These are phyloP conservation scores for Lordiphosa andalusiaca DNA, from an alignment of 2,888 invertebrate genomes.

Conservation along the genomic window DNA sequence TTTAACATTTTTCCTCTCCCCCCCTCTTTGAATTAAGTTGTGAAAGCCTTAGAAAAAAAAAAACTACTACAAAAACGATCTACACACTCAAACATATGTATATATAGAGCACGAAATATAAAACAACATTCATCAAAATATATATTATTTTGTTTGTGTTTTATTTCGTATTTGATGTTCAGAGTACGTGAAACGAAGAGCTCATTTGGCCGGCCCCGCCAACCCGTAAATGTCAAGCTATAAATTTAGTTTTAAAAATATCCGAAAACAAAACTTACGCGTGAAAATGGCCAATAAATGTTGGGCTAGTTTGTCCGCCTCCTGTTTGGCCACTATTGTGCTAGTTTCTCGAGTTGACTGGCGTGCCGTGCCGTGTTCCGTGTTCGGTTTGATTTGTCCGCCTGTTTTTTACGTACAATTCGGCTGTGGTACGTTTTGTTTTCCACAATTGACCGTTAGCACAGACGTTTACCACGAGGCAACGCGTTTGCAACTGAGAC, in stretches of 20 bases:
- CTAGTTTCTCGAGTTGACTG: slow-evolving; percentile 10
- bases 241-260: slow-evolving; percentile 39
- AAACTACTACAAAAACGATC: slow-evolving; percentile 23
- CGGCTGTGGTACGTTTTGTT: slow-evolving; percentile 11
- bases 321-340: slow-evolving; percentile 23
- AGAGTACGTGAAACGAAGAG: slow-evolving; percentile 36
- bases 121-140: slow-evolving; percentile 14
- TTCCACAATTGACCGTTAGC: slow-evolving; percentile 43
- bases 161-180: slow-evolving; percentile 29
- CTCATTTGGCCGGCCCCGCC: slow-evolving; percentile 20
- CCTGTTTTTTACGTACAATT: slow-evolving; percentile 20
- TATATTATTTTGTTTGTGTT: slow-evolving; percentile 27
- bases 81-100: not conserved
- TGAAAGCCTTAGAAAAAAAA: slow-evolving; percentile 28
- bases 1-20: slow-evolving; percentile 34
- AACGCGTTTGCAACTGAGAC: slow-evolving; percentile 70
- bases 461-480: slow-evolving; percentile 58
- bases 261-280: slow-evolving; percentile 49
- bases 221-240: slow-evolving; percentile 34
- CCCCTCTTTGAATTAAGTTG: slow-evolving; percentile 67
- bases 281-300: slow-evolving; percentile 52
- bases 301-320: slow-evolving; percentile 19
- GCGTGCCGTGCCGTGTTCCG: slow-evolving; percentile 20
- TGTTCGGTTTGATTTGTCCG: slow-evolving; percentile 36
- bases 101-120: slow-evolving; percentile 10